A percentile compares a stretch with the other conserved stretches of the same genome.
These are phyloP conservation scores for Xiphias gladius DNA, from an alignment of 2,113 vertebrate species.

Conservation along the genomic window DNA sequence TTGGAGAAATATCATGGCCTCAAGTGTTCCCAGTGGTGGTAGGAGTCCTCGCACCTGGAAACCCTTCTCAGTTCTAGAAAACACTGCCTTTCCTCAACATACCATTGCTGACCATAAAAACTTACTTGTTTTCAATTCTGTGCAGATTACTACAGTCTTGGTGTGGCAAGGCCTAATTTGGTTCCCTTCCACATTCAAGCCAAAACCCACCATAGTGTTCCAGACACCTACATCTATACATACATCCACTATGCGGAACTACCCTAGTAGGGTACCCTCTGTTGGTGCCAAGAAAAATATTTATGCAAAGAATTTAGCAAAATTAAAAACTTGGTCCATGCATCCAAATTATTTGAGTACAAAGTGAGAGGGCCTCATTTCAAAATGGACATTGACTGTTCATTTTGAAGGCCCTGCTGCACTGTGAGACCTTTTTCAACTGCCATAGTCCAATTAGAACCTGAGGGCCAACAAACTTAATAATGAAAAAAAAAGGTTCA, in stretches of 20 bases:
- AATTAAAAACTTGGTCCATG: neutral
- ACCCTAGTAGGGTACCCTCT: neutral
- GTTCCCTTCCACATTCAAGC: neutral
- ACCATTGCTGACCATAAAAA: too few species aligned
- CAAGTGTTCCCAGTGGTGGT: neutral
- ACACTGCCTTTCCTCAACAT: neutral
- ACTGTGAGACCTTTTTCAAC: neutral
- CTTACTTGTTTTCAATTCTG: too few species aligned
- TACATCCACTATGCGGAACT: neutral
- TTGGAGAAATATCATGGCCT: slow-evolving; percentile 11
- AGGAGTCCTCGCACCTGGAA: neutral
- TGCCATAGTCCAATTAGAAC: slow-evolving; percentile 10
- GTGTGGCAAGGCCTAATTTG: neutral
- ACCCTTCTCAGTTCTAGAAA: neutral
- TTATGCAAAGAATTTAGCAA: neutral
- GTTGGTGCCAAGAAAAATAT: neutral
- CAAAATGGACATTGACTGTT: neutral
- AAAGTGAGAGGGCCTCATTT: slow-evolving; percentile 9
- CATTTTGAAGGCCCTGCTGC: neutral
- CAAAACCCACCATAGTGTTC: neutral
- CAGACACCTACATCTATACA: neutral
- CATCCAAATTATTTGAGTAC: neutral
- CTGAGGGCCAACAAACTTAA: neutral
- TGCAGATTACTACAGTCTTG: neutral
- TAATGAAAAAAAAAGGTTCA: neutral